Conservation (phyloP, 2,113 vertebrate species). For the Corapipo altera region DNA sequence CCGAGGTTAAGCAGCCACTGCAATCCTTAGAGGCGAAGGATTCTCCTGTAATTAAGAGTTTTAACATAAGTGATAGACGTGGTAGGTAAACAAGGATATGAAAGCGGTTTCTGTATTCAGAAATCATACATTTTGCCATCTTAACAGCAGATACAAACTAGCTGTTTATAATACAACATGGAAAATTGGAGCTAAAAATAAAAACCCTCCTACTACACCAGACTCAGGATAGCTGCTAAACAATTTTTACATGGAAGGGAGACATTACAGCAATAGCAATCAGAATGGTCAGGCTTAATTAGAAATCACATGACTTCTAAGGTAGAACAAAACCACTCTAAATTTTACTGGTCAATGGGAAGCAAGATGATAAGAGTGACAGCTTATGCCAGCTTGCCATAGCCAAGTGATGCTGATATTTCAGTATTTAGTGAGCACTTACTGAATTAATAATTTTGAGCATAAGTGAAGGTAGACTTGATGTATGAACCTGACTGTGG, state of each 20-base stretch:
- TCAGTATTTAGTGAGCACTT: not conserved
- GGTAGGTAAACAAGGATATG: not conserved
- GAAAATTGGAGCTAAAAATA: not conserved
- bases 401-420: not conserved
- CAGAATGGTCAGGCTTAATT: not conserved
- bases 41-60: constrained; percentile 8
- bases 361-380: not conserved
- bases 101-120: not conserved
- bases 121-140: not conserved
- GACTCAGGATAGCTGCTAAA: not conserved
- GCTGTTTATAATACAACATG: not conserved
- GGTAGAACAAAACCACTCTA: not conserved
- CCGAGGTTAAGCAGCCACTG: not conserved
- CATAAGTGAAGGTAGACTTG: accelerated
- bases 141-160: not conserved
- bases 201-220: accelerated
- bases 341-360: not conserved
- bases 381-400: not conserved
- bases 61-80: not conserved
- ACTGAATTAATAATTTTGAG: not conserved
- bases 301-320: not conserved
- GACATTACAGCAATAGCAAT: not conserved
- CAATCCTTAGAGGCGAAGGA: not conserved
- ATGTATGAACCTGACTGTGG: not conserved
- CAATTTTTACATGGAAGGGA: not conserved